Evolutionary conservation across 2,888 invertebrate genomes (phyloP), one percentile per base, ranked within the genome.

Genomic region (Coelinius sp.): DNA sequence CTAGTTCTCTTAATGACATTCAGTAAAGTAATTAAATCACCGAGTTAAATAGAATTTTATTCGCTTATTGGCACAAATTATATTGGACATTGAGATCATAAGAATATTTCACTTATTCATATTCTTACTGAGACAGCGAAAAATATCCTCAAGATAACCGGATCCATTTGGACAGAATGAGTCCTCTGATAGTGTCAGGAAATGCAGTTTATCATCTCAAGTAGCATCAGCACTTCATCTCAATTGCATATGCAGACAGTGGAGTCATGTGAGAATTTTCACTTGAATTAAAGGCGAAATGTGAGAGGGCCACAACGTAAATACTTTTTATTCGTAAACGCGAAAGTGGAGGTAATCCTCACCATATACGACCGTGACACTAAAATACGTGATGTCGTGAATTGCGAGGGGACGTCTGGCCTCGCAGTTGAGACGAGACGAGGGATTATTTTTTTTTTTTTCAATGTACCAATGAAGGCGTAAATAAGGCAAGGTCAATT

Each of bases 201-300:
- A 70, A 71, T 63, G 53, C 68, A 72, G 53, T 68, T 66, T 64
- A 68, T 38, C 66, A 53, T 38, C 5, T 46, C 20, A 64, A 69
- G 22, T 8, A 49, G 10, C 38, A 14, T 12, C 27, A 52, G 12
- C 17, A 73, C 35, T 71, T 70, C 52, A 71, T 73, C 67, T 76
- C 75, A 74, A 77, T 77, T 78, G 81, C 80, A 80, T 83, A 78
- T 82, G 75, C 82, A 79, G 82, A 67, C 79, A 25, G 73, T 83
- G 83, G 83, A 81, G 83, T 83, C 83, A 83, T 65, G 78, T 20
- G n/a, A 20, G 70, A 67, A 78, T 65, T 73, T 80, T 79, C 79
- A 41, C 27, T 38, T 20, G 8, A 44, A 31, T 24, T 12, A 59
- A 25, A 53, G 2, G 12, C 25, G 22, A n/a, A 70, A 35, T 17